Evolutionary conservation across 1,140 invertebrate genomes (phyloP), one percentile per base, ranked within the genome.

Genomic region (Ceratoteleas bidentatus): DNA sequence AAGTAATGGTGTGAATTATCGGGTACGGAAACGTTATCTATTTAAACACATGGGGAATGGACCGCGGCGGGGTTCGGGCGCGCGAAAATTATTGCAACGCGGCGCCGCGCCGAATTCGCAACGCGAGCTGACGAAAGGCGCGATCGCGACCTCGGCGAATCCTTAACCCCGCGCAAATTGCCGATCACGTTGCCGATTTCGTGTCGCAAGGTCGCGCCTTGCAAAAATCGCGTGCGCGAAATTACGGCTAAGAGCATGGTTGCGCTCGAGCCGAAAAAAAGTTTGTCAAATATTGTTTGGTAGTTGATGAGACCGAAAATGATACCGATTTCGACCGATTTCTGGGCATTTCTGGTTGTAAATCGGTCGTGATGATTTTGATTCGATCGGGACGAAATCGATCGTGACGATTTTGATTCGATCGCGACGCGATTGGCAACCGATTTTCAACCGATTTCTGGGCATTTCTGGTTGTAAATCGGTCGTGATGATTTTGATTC

Each of bases 1-100:
- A 74, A 74, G 52, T 57, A 73, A 77, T 72, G 5, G 54, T 38
- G 69, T 52, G 53, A 72, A 68, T 77, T 68, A 82, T 77, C 50
- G 60, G 47, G 47, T 72, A 76, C 72, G 49, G 60, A 81, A 72
- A 72, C 50, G 53, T 70, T 78, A 57, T 24, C 66, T 65, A 58
- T 77, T 69, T 33, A 72, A 70, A 65, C 58, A 58, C 43, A 77
- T 58, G 49, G 50, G 61, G 57, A 77, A 69, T 69, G 69, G 69
- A 70, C 52, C 14, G 56, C 61, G 56, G 13, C 68, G 62, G 56
- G 53, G 61, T 47, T 54, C 73, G 49, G 52, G 52, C 69, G 40
- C 53, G 43, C 40, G 53, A 57, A 57, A 68, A 40, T 65, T 40
- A 65, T 65, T 60, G 32, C 33, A 54, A 34, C 52, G 1, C 40